These are phyloP conservation scores for Pampus argenteus DNA, from an alignment of 2,797 vertebrate species.

Conservation along the genomic window DNA sequence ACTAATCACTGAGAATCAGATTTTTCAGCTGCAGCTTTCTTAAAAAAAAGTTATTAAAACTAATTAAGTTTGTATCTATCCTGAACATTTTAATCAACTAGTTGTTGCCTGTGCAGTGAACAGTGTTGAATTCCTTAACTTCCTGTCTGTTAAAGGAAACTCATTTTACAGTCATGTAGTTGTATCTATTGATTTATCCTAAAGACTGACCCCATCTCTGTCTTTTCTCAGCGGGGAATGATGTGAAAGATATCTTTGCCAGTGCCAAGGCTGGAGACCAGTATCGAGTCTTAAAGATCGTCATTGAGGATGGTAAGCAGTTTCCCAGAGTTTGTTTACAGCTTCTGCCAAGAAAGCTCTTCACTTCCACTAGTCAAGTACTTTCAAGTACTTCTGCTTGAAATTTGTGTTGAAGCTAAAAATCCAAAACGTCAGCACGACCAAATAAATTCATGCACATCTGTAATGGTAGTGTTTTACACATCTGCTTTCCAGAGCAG, in stretches of 20 bases:
- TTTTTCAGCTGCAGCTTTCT: no score
- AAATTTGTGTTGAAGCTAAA: conserved; percentile 6
- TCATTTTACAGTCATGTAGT: no score
- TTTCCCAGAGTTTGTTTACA: conserved; percentile 24
- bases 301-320: conserved; percentile 93
- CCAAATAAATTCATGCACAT: conserved; percentile 15
- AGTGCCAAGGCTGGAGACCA: conserved; percentile 90
- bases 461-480: conserved; percentile 30
- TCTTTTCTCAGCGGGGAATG: conserved; percentile 86
- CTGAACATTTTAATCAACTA: no score
- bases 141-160: no score
- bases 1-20: no score
- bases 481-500: conserved; percentile 87
- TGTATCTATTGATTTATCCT: no score
- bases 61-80: no score
- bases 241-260: conserved; percentile 93
- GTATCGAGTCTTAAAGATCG: conserved; percentile 93
- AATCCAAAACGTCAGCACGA: background rate
- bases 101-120: no score
- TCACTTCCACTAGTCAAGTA: no score
- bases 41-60: no score
- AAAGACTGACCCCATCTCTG: conserved; percentile 15
- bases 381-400: background rate
- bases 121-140: no score
- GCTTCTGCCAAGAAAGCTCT: conserved; percentile 23